phyloP scores from a whole-genome alignment of 2,113 vertebrate genomes.

The Aptenodytes forsteri region DNA sequence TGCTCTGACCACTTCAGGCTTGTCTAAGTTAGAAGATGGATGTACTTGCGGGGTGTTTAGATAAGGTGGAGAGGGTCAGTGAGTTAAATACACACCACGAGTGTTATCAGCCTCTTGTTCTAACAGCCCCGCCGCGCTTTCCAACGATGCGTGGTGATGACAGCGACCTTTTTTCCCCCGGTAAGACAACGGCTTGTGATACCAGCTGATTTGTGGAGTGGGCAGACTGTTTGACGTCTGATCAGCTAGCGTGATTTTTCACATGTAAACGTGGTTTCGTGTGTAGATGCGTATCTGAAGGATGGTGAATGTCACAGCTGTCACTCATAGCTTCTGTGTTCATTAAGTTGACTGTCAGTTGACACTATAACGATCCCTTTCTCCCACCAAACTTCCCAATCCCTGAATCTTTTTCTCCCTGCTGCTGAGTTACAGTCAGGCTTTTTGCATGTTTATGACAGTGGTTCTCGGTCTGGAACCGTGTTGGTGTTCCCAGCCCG shows the following conservation, averaged over 20 bases:
- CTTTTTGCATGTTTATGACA: background rate
- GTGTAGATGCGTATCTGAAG: background rate
- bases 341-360: accelerated
- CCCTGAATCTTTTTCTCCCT: background rate
- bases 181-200: background rate
- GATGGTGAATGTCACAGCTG: background rate
- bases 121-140: background rate
- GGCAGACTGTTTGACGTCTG: background rate
- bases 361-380: accelerated
- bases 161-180: background rate
- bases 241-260: background rate
- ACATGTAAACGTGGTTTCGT: accelerated
- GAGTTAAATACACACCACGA: background rate
- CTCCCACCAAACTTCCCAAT: background rate
- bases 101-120: background rate
- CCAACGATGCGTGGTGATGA: background rate
- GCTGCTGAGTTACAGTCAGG: background rate
- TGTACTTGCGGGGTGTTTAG: background rate
- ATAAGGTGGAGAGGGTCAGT: background rate
- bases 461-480: background rate
- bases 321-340: accelerated
- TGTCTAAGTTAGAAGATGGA: background rate
- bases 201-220: background rate
- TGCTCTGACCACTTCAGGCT: background rate
- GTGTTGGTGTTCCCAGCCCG: background rate